Percentiles rank a stretch among this genome's conserved stretches.
Conservation (phyloP, 1,140 invertebrate genomes). For the Dufourea novaeangliae region DNA sequence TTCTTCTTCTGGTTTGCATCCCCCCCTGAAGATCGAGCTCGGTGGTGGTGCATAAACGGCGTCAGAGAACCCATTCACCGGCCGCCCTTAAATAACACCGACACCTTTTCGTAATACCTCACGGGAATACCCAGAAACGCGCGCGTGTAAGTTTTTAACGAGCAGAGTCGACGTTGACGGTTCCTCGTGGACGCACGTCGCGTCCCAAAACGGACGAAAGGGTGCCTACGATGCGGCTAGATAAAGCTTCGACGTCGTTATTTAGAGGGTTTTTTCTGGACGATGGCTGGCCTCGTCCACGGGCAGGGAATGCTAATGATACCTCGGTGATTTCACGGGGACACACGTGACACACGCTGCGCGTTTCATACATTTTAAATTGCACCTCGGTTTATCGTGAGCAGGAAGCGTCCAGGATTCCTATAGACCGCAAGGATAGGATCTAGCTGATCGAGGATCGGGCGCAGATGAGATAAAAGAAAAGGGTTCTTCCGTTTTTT, state of each 20-base stretch:
- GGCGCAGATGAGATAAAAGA: not conserved
- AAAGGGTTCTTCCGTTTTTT: too few relatives aligned
- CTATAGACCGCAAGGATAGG: not conserved
- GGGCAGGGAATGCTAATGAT: slow-evolving; percentile 27
- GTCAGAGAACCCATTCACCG: slow-evolving; percentile 1
- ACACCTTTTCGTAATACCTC: not conserved
- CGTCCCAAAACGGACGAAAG: slow-evolving; percentile 50
- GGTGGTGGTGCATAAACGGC: not conserved
- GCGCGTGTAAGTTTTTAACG: slow-evolving; percentile 24
- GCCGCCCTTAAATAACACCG: slow-evolving; percentile 8
- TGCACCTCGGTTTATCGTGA: not conserved
- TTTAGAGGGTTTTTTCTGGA: slow-evolving; percentile 74
- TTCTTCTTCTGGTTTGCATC: not conserved
- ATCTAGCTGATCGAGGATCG: not conserved
- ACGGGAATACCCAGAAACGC: slow-evolving; percentile 22
- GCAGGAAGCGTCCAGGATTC: slow-evolving; percentile 12
- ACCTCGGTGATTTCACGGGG: slow-evolving; percentile 63
- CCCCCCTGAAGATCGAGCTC: not conserved
- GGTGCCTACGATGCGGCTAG: slow-evolving; percentile 67
- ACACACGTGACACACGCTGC: not conserved
- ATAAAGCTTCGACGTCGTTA: slow-evolving; percentile 65
- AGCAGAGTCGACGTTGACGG: not conserved
- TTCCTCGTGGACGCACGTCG: slow-evolving; percentile 24
- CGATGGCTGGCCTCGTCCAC: slow-evolving; percentile 72
- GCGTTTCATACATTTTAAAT: slow-evolving; percentile 30